These are phyloP conservation scores for Archilochus colubris DNA, from an alignment of 2,113 vertebrate genomes.

Conservation along the genomic window DNA sequence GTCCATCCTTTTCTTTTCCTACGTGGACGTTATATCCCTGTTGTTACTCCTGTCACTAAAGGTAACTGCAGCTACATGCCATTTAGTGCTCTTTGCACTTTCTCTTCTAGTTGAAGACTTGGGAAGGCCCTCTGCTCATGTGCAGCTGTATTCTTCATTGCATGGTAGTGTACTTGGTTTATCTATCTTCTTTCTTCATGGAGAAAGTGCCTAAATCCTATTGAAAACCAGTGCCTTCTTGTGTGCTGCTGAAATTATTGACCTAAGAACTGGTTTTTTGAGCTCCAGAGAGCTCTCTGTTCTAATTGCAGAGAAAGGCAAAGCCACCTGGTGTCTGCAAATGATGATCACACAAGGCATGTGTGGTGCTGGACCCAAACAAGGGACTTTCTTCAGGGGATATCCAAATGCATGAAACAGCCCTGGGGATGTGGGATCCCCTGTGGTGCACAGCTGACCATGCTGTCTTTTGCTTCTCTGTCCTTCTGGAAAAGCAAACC, in stretches of 20 bases:
- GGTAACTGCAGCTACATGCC: background rate
- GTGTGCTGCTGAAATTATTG: background rate
- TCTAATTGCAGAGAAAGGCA: background rate
- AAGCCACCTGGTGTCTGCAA: background rate
- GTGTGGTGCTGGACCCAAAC: fast-evolving
- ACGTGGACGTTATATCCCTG: background rate
- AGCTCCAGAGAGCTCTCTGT: background rate
- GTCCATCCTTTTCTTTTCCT: background rate
- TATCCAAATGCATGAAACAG: background rate
- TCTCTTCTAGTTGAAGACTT: background rate
- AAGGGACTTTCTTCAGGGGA: background rate
- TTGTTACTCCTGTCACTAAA: background rate
- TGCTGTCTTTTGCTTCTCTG: fast-evolving
- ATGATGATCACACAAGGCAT: background rate
- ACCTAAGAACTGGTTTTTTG: background rate
- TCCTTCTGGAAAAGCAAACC: background rate
- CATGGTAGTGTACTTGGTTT: background rate
- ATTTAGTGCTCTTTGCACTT: background rate
- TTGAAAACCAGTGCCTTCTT: background rate
- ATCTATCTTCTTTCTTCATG: background rate
- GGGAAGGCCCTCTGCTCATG: background rate
- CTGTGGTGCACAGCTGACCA: fast-evolving
- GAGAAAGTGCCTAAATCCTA: background rate
- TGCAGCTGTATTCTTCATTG: background rate
- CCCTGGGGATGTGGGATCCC: background rate